These are phyloP conservation scores for Chaetura pelagica DNA, from an alignment of 2,113 vertebrate species.

Conservation along the genomic window DNA sequence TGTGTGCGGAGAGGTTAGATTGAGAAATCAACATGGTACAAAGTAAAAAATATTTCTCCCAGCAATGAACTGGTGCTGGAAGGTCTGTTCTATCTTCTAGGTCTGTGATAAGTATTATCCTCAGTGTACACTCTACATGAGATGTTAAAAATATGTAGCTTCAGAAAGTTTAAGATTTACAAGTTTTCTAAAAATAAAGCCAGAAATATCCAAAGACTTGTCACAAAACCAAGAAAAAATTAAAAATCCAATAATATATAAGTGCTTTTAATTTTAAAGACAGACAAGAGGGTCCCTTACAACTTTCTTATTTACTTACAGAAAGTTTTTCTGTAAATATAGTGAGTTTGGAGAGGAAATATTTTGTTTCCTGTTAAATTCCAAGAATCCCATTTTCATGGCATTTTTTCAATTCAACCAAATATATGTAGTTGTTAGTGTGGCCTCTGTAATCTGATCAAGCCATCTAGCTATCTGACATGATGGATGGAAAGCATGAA, in stretches of 20 bases:
- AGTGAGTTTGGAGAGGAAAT: constrained; percentile 49
- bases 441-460: constrained; percentile 42
- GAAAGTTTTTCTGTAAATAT: neutral
- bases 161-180: neutral
- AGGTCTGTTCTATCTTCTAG: neutral
- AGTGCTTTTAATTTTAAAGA: neutral
- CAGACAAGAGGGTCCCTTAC: neutral
- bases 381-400: constrained; percentile 33
- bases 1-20: neutral
- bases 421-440: neutral
- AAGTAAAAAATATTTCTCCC: neutral
- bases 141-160: neutral
- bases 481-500: constrained; percentile 61
- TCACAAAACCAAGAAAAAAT: neutral
- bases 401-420: neutral
- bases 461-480: constrained; percentile 48
- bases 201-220: neutral
- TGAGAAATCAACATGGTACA: neutral
- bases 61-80: neutral
- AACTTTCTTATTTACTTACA: neutral
- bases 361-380: constrained; percentile 47
- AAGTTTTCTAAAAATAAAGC: neutral
- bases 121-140: neutral
- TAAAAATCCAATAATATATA: neutral
- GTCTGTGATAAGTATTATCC: neutral